Evolutionary conservation across 2,888 invertebrate genomes (phyloP).

Genomic region (Eupelmus urozonus): DNA sequence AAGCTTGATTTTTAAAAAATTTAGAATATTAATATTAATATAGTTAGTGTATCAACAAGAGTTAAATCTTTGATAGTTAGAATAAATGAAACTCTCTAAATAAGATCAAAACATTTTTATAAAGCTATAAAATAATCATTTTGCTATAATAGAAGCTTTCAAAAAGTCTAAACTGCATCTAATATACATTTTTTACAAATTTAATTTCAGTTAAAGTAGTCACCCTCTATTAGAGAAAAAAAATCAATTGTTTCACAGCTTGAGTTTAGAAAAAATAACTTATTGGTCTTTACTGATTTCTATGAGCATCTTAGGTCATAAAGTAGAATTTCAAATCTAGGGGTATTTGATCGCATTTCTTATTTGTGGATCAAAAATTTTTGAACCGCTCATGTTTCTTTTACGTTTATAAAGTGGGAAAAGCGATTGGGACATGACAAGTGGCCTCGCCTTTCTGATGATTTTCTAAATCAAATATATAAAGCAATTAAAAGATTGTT

Average conservation of each 20-base stretch:
- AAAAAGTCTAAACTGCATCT: neutral
- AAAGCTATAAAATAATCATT: neutral
- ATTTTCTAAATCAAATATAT: constrained; percentile 60
- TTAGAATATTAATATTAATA: too few relatives aligned
- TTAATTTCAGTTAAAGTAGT: constrained; percentile 22
- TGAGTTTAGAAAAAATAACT: constrained; percentile 23
- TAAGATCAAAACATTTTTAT: neutral
- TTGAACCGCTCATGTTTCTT: neutral
- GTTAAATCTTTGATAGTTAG: too few relatives aligned
- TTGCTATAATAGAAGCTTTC: neutral
- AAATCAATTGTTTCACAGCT: constrained; percentile 25
- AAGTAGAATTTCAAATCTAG: constrained; percentile 36
- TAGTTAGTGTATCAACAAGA: too few relatives aligned
- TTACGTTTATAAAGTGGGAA: neutral
- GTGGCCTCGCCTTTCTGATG: constrained; percentile 74
- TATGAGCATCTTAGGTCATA: constrained; percentile 73
- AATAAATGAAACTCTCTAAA: neutral
- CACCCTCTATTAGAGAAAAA: constrained; percentile 43
- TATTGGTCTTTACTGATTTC: constrained; percentile 60
- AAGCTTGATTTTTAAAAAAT: too few relatives aligned
- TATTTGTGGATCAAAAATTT: constrained; percentile 36
- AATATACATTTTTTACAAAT: constrained; percentile 6
- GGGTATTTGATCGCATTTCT: constrained; percentile 50
- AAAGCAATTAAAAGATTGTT: constrained; percentile 10
- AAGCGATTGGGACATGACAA: constrained; percentile 74